These are phyloP conservation scores for Macrostomum cliftonense DNA, from an alignment of 2,888 invertebrate species.

Conservation along the genomic window DNA sequence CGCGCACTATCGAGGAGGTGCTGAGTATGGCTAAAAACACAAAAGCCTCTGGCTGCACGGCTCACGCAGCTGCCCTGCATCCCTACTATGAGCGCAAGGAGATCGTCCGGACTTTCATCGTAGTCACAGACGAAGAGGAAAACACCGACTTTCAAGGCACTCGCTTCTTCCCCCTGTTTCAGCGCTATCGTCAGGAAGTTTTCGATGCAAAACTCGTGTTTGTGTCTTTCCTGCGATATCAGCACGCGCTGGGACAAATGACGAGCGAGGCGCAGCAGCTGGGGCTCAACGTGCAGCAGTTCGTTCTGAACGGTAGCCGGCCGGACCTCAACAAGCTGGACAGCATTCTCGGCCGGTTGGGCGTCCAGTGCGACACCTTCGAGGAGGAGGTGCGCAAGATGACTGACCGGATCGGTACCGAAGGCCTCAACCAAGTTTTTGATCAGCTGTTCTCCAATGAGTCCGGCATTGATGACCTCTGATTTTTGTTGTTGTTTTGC, in stretches of 20 bases:
- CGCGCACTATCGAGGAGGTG: constrained; percentile 28
- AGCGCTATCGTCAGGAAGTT: constrained; percentile 29
- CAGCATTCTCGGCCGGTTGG: constrained; percentile 28
- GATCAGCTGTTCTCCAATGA: no score
- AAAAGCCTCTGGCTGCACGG: constrained; percentile 22
- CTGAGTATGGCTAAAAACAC: constrained; percentile 26
- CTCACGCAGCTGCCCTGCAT: constrained; percentile 30
- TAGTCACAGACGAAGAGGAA: constrained; percentile 37
- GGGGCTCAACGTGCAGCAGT: no score
- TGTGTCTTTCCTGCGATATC: constrained; percentile 31
- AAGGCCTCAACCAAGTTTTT: no score
- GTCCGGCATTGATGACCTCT: no score
- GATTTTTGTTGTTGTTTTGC: no score
- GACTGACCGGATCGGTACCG: no score
- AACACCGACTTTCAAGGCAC: constrained; percentile 16
- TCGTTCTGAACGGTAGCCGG: constrained; percentile 21
- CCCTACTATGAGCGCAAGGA: constrained; percentile 31
- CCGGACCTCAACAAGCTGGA: constrained; percentile 36
- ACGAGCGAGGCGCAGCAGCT: constrained; percentile 19
- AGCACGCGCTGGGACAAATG: constrained; percentile 30
- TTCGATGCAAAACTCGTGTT: constrained; percentile 33
- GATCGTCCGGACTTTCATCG: constrained; percentile 32
- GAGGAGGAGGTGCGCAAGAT: no score
- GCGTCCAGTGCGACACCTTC: not conserved
- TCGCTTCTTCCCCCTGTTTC: constrained; percentile 24